Evolutionary conservation across 2,797 vertebrate species (phyloP).

Genomic region (Glyptemys insculpta): DNA sequence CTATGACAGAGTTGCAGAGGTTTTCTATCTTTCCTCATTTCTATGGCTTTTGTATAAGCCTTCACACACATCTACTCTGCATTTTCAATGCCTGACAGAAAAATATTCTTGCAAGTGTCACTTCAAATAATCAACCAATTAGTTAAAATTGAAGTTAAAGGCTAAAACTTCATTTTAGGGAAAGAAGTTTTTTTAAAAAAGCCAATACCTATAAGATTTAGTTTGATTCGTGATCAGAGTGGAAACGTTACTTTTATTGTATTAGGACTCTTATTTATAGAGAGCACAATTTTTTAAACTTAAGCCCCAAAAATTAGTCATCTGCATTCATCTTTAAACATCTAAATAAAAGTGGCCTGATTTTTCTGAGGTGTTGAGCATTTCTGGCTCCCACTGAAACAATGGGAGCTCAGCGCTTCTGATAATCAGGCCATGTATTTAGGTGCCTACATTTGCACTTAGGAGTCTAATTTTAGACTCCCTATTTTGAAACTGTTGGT

Average conservation of each 20-base stretch:
- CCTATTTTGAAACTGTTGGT: neutral
- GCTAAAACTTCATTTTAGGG: neutral
- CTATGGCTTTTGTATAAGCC: neutral
- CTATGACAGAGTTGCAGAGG: neutral
- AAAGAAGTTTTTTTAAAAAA: neutral
- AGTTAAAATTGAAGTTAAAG: neutral
- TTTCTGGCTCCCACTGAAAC: neutral
- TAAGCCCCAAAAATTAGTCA: neutral
- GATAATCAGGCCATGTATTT: neutral
- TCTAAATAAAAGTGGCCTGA: neutral
- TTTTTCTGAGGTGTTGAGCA: neutral
- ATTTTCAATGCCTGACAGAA: neutral
- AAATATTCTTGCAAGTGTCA: neutral
- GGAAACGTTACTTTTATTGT: neutral
- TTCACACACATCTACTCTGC: fast-evolving
- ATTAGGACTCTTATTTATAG: neutral
- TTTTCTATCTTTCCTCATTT: neutral
- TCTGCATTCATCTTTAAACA: fast-evolving
- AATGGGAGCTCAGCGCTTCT: neutral
- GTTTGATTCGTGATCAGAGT: neutral
- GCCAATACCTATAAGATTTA: constrained; percentile 1
- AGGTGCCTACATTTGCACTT: neutral
- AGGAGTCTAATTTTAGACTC: neutral
- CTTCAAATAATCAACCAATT: neutral
- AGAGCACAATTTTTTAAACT: neutral